Base-by-base conservation (phyloP, 2,797 vertebrate genomes). In the Fistularia tabacaria region DNA sequence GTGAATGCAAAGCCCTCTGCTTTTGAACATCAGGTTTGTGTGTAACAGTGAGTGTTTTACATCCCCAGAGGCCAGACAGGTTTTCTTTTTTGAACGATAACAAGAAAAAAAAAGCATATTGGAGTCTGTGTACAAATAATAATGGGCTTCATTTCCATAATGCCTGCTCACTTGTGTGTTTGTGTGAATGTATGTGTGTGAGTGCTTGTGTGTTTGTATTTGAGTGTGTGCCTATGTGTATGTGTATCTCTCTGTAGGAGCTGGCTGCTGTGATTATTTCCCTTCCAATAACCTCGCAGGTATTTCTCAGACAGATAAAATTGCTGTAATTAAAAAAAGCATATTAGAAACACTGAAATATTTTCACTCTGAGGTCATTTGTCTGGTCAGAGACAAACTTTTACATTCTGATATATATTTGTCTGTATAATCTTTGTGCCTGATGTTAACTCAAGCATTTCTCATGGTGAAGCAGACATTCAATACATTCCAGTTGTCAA, bases 241-340 rank as follows among this genome's bases (percentile, higher is more conserved):
- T 8, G 42, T 47, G 3, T 48, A 3, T 44, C 12, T 80, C 80
- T 80, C 72, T 13, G 46, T 72, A 74, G 80, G 82, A 84, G 66
- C 65, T 65, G 58, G 40, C 69, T 49, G 51, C 14, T 61, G 70
- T 79, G 79, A 75, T 75, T 66, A 46, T 58, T 82, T 82, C 71
- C 69, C 63, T 68, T 73, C 60, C 64, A 58, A 65, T 69, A 64
- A 59, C 50, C 7, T 15, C 7, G 0, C 44, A 72, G 50, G 44
- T 49, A 70, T 72, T 66, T 59, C 46, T 61, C 49, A 66, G 66
- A 74, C 61, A 51, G 53, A 51, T 40, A 43, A 39, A 45, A 44
- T 69, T 10, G 14, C 57, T 64, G 65, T 62, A 77, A 80, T 79
- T 67, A 64, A 45, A 54, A 53, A 59, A 41, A 59, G 8, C 39